These are phyloP conservation scores for Archivesica marissinica DNA, from an alignment of 1,140 invertebrate species.

Conservation along the genomic window DNA sequence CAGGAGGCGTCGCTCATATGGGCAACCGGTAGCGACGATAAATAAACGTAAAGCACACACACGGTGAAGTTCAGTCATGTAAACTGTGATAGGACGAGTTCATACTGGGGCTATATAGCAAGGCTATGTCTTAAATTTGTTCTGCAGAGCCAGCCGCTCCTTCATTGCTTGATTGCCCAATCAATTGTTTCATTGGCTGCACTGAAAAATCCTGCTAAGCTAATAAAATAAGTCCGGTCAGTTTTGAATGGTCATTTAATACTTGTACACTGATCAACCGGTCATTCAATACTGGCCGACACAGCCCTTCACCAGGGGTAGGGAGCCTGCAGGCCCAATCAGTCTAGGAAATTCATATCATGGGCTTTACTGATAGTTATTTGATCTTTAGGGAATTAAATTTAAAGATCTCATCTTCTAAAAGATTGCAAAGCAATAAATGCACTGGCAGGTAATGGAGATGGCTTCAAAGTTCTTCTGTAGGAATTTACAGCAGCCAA, in stretches of 20 bases:
- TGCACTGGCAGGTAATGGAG: background rate
- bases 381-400: background rate
- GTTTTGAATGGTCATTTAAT: no score
- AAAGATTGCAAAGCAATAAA: conserved; percentile 7
- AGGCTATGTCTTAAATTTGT: background rate
- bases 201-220: background rate
- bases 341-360: background rate
- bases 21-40: no score
- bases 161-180: background rate
- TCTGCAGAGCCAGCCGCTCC: background rate
- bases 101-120: no score
- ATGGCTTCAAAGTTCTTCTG: conserved; percentile 11
- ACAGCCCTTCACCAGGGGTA: background rate
- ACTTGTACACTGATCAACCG: background rate
- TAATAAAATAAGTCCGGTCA: no score
- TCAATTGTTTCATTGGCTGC: background rate
- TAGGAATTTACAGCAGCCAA: no score
- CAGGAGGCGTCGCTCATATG: no score
- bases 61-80: no score
- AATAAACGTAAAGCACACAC: no score
- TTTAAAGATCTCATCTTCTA: background rate
- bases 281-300: background rate
- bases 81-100: no score
- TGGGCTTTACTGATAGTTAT: background rate
- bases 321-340: background rate